Evolutionary conservation across 2,113 vertebrate genomes (phyloP).

Genomic region (Phoenicopterus ruber): DNA sequence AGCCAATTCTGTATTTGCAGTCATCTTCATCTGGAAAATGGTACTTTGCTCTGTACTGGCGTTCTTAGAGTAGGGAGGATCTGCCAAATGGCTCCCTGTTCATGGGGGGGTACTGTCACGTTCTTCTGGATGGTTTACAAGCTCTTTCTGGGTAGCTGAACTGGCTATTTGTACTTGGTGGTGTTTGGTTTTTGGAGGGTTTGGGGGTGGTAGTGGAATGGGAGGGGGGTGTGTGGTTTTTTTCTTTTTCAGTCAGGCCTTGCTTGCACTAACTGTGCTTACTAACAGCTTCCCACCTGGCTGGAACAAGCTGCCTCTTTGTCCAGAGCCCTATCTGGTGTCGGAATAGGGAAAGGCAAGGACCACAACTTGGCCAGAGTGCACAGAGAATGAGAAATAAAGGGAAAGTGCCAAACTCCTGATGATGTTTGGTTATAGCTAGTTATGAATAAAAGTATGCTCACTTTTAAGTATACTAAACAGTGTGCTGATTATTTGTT

Average conservation of each 20-base stretch:
- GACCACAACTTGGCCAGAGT: background rate
- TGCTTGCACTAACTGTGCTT: background rate
- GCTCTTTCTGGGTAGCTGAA: background rate
- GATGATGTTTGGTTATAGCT: background rate
- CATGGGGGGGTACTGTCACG: background rate
- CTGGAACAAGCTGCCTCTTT: background rate
- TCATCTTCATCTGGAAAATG: background rate
- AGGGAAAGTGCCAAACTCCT: background rate
- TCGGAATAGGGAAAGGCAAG: background rate
- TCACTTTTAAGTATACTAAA: background rate
- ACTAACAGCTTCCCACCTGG: background rate
- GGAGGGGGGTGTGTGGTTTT: too few relatives aligned
- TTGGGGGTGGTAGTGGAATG: too few relatives aligned
- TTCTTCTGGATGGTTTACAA: background rate
- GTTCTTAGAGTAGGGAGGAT: background rate
- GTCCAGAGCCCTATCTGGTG: background rate
- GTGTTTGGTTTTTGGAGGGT: background rate
- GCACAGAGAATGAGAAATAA: background rate
- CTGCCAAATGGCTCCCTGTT: background rate
- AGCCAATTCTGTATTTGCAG: background rate
- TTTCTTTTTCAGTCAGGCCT: background rate
- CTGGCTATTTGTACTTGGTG: background rate
- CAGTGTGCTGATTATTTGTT: background rate
- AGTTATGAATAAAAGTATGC: background rate
- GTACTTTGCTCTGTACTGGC: background rate